phyloP scores from a whole-genome alignment of 2,113 vertebrate species.

The Pachypanchax playfairii region DNA sequence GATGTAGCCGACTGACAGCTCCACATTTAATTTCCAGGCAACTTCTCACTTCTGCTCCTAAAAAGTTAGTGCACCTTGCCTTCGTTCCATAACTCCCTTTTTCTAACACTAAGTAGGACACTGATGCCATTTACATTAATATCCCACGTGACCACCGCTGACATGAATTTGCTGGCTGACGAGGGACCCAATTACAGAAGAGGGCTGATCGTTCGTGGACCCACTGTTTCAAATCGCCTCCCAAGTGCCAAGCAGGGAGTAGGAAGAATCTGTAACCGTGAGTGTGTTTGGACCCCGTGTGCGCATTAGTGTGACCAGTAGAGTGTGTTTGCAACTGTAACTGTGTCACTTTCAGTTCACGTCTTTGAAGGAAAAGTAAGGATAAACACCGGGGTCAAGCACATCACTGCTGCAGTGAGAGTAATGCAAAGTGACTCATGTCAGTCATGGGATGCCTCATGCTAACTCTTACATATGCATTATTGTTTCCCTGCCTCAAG shows the following conservation, averaged over 20 bases:
- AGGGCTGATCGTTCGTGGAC: constrained; percentile 56
- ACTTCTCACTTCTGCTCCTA: constrained; percentile 12
- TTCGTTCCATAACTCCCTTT: neutral
- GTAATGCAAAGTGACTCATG: constrained; percentile 62
- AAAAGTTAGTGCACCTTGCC: constrained; percentile 22
- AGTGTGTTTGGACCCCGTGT: neutral
- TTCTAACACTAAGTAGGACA: constrained; percentile 71
- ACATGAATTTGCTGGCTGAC: constrained; percentile 75
- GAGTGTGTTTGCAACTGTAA: constrained; percentile 24
- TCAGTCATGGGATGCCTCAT: constrained; percentile 41
- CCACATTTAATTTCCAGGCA: constrained; percentile 22
- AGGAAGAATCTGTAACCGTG: constrained; percentile 23
- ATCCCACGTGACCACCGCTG: constrained; percentile 69
- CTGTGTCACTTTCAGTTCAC: constrained; percentile 52
- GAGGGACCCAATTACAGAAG: constrained; percentile 78
- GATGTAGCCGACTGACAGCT: constrained; percentile 15
- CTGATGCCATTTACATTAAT: constrained; percentile 79
- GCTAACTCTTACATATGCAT: neutral
- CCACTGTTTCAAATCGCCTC: constrained; percentile 70
- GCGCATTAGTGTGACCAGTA: neutral
- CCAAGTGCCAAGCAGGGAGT: constrained; percentile 35
- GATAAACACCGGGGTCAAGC: constrained; percentile 66
- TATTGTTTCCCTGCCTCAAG: neutral
- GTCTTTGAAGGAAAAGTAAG: constrained; percentile 26
- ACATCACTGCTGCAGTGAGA: constrained; percentile 45